phyloP scores from a whole-genome alignment of 2,797 vertebrate genomes.

The Bradypodion pumilum region DNA sequence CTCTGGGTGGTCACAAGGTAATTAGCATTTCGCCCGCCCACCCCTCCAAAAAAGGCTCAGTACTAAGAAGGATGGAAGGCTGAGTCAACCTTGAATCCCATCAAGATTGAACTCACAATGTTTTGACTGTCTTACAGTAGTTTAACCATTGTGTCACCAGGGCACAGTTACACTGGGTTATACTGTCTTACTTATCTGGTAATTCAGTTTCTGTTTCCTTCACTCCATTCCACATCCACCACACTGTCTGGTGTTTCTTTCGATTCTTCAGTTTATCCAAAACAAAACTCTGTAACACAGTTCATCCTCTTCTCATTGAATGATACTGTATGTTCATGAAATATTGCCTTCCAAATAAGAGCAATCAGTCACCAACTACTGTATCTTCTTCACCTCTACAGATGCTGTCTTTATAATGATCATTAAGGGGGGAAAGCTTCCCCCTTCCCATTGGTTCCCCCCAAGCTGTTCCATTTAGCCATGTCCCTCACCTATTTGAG shows the following conservation, averaged over 20 bases:
- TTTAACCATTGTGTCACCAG: too few species aligned
- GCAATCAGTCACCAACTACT: background rate
- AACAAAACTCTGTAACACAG: background rate
- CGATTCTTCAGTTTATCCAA: background rate
- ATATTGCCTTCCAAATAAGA: background rate
- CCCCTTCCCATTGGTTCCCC: background rate
- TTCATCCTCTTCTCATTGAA: background rate
- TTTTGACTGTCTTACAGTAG: too few species aligned
- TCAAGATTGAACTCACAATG: too few species aligned
- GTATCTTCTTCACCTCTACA: too few species aligned
- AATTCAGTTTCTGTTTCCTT: background rate
- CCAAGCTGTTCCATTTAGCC: background rate
- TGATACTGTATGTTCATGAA: background rate
- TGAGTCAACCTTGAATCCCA: too few species aligned
- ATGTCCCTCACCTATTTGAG: background rate
- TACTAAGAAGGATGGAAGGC: too few species aligned
- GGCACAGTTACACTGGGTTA: too few species aligned
- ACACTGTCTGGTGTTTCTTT: background rate
- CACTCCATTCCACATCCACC: background rate
- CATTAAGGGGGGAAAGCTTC: background rate
- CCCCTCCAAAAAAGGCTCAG: too few species aligned
- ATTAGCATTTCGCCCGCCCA: too few species aligned
- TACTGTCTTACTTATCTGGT: background rate
- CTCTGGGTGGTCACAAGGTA: too few species aligned
- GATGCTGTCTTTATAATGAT: background rate